phyloP scores from a whole-genome alignment of 2,888 invertebrate species.

The Cryptus armator region DNA sequence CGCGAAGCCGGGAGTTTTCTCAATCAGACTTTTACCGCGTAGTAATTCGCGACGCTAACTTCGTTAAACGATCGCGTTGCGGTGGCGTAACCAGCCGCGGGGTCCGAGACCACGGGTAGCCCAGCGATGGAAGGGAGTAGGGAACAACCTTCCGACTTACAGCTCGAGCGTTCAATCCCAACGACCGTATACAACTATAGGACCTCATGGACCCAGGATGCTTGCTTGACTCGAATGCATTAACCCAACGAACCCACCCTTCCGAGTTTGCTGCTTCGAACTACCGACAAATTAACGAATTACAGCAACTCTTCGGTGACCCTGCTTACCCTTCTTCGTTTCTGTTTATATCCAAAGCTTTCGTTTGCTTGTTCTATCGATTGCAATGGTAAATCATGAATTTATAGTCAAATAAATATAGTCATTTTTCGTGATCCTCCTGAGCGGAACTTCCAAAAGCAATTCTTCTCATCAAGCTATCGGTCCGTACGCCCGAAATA shows the following conservation, averaged over 20 bases:
- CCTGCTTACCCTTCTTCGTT: neutral
- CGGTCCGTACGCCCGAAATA: neutral
- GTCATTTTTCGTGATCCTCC: too few relatives aligned
- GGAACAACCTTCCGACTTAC: conserved; percentile 42
- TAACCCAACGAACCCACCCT: conserved; percentile 47
- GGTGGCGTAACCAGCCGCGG: conserved; percentile 65
- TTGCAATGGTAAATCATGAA: neutral
- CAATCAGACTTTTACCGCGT: conserved; percentile 83
- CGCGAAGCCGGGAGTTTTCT: conserved; percentile 79
- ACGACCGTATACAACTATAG: conserved; percentile 33
- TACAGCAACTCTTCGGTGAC: conserved; percentile 49
- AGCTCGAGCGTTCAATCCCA: conserved; percentile 34
- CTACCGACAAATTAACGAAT: conserved; percentile 65
- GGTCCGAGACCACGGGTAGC: conserved; percentile 55
- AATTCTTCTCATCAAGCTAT: neutral
- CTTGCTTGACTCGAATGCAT: conserved; percentile 51
- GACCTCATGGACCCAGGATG: conserved; percentile 20
- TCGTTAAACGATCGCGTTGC: conserved; percentile 77
- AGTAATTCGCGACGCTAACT: conserved; percentile 82
- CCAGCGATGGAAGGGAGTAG: conserved; percentile 24
- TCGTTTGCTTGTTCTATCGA: neutral
- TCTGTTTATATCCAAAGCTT: neutral
- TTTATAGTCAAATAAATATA: neutral
- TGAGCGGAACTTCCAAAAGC: neutral
- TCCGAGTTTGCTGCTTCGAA: conserved; percentile 38